Evolutionary conservation across 2,113 vertebrate species (phyloP), one percentile per base, ranked within the genome.

Genomic region (Propithecus coquereli): DNA sequence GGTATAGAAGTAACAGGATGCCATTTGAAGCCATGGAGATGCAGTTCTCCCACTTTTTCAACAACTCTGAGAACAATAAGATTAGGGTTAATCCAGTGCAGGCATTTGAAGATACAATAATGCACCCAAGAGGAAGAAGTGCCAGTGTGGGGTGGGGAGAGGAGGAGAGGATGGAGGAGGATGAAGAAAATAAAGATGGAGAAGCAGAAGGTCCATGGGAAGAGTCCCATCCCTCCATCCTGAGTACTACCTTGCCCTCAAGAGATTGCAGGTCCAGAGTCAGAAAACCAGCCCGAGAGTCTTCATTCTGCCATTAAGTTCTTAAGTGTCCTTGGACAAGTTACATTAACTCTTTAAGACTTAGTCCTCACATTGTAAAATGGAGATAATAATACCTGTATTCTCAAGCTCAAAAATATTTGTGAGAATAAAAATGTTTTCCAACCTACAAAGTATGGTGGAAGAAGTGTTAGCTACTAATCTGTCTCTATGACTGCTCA

Each of bases 191-290:
- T 18, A 68, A 76, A 50, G 34, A 70, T 1, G 30, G 16, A 68
- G 18, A 65, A 70, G 34, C 0, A 74, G 47, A 65, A 85, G 37
- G 14, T 43, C 43, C 5, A 25, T 30, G 23, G 13, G 14, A 32
- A 2, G 8, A 8, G 2, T 3, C 32, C 43, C 5, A 10, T 37
- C 27, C 5, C 13, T 30, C 2, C 13, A 4, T 32, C 13, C 18
- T 34, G 30, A 74, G 37, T 34, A 50, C n/a, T 73, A 8, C 54
- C 43, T 50, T 40, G 16, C 66, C 7, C 73, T 80, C 96, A 4
- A 96, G 97, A 52, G 97, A 97, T 11, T 8, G 6, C 50, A n/a
- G 32, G 18, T n/a, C 50, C 43, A n/a, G 76, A 54, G 18, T n/a
- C 47, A 50, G 50, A 50, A 50, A 50, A 50, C 13, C 50, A 50